Base-by-base conservation (phyloP, 2,797 vertebrate species). In the Mormyrops attenuatus region DNA sequence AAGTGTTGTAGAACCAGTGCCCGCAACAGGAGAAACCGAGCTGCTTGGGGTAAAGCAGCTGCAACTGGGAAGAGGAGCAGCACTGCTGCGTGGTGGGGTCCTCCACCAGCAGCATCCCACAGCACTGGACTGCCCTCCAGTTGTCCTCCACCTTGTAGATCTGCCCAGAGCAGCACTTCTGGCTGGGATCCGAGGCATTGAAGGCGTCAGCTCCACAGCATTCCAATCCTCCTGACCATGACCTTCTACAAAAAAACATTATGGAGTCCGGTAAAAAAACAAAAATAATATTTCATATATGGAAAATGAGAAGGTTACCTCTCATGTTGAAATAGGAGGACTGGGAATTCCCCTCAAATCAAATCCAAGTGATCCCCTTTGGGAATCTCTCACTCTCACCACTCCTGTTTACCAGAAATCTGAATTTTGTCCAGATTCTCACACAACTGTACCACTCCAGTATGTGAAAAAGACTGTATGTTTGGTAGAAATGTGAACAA, bases 171-270 rank as follows among this genome's bases (percentile, higher is more conserved):
- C 94, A 95, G 89, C 95, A 95, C 55, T 91, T 94, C 69, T 85
- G 53, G 1, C 2, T 5, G 11, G 22, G 2, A 49, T 93, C 69
- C 3, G 1, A 53, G 44, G 85, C 52, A 89, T 91, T 34, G 88
- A 93, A 95, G 0, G 90, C 87, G 0, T 90, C 0, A 73, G 47
- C 20, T 1, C 94, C 95, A 90, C 95, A 95, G 90, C 94, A 95
- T 34, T 87, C 30, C 63, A 8, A 20, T 15, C 85, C 52, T 15
- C 73, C 0, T 3, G 0, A 22, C 69, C 41, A 92, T 20, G 0
- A 7, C 30, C 91, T 53, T 3, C 93, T 94, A 87, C 0, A 13
- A 53, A 80, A 87, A 90, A 30, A 92, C 2, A 44, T 13, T 22
- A 50, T 5, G 47, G 47, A 15, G 11, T 50, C 20, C 9, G 7